Percentiles rank a stretch among this genome's conserved stretches.
Evolutionary conservation across 2,888 invertebrate species (phyloP).

Genomic region (Barypeithes pellucidus): DNA sequence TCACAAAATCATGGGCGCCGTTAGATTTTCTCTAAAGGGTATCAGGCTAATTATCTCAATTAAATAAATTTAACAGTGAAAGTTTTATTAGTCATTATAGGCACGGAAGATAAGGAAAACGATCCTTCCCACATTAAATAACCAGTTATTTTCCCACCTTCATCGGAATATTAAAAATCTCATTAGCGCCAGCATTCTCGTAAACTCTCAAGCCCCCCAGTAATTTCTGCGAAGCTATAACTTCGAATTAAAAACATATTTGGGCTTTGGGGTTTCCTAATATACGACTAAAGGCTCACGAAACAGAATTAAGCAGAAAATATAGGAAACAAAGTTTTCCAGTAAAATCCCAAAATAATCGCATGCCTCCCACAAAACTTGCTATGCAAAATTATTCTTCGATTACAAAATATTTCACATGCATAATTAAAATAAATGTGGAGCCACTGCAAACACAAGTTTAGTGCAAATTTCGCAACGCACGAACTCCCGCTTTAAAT

Average conservation of each 20-base stretch:
- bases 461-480: slow-evolving; percentile 46
- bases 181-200: slow-evolving; percentile 22
- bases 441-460: slow-evolving; percentile 44
- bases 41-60: no score
- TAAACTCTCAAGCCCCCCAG: slow-evolving; percentile 1
- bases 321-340: slow-evolving; percentile 41
- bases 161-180: slow-evolving; percentile 20
- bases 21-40: no score
- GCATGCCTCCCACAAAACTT: slow-evolving; percentile 36
- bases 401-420: slow-evolving; percentile 49
- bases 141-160: not conserved
- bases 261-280: slow-evolving; percentile 28
- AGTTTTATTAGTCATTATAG: no score
- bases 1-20: no score
- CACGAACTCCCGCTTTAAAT: slow-evolving; percentile 45
- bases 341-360: slow-evolving; percentile 42
- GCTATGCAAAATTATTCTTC: slow-evolving; percentile 46
- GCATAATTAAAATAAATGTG: slow-evolving; percentile 53
- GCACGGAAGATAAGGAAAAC: not conserved
- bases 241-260: slow-evolving; percentile 46
- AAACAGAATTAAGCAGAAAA: slow-evolving; percentile 31
- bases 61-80: no score
- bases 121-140: not conserved
- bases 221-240: slow-evolving; percentile 29
- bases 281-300: slow-evolving; percentile 19